These are phyloP conservation scores for Galagoides demidoff DNA, from an alignment of 2,797 vertebrate genomes.

Conservation along the genomic window DNA sequence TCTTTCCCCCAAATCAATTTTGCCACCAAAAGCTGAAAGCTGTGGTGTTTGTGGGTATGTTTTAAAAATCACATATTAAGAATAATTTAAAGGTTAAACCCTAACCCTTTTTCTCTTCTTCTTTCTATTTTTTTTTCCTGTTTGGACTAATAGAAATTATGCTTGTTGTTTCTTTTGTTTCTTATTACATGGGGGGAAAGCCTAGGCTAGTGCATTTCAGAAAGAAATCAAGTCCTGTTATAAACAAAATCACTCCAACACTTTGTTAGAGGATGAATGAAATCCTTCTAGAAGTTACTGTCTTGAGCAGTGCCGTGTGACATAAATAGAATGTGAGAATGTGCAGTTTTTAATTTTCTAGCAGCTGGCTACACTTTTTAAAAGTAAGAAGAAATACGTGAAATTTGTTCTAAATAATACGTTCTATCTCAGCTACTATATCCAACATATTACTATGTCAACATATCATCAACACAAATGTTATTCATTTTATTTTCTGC, in stretches of 20 bases:
- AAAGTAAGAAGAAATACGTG: neutral
- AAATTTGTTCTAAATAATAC: neutral
- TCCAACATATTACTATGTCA: neutral
- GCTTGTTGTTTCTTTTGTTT: neutral
- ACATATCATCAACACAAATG: neutral
- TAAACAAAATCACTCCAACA: neutral
- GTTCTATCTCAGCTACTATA: neutral
- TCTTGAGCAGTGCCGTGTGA: neutral
- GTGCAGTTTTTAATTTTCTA: neutral
- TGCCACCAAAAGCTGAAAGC: conserved; percentile 47
- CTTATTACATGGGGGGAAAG: neutral
- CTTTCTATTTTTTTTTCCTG: neutral
- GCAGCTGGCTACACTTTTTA: neutral
- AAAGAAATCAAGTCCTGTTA: neutral
- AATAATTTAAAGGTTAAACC: conserved; percentile 59
- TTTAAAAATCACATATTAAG: conserved; percentile 57
- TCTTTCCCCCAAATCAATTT: conserved; percentile 13
- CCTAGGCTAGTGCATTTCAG: neutral
- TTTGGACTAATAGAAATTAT: neutral
- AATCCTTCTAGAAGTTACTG: neutral
- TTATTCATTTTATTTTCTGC: neutral
- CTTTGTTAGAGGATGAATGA: neutral
- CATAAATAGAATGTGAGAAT: neutral
- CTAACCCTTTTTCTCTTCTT: neutral
- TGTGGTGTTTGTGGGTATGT: conserved; percentile 11